These are phyloP conservation scores for Xyrauchen texanus DNA, from an alignment of 2,113 vertebrate genomes.

Conservation along the genomic window DNA sequence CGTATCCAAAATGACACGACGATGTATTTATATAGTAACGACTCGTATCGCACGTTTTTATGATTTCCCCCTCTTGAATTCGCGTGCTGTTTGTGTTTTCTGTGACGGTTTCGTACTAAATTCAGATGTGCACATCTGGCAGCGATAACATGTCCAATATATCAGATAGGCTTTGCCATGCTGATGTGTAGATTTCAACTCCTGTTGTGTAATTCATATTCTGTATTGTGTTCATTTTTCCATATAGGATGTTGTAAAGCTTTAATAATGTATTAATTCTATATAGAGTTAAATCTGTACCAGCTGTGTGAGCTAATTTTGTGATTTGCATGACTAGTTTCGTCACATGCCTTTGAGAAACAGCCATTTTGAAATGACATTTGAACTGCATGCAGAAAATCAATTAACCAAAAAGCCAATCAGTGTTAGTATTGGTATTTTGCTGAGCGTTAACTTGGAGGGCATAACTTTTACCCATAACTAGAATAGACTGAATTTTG, in stretches of 20 bases:
- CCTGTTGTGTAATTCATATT: background rate
- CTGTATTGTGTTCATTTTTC: too few species aligned
- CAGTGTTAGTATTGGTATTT: background rate
- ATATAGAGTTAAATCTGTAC: background rate
- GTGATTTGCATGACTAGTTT: too few species aligned
- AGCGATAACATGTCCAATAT: background rate
- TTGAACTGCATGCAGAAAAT: background rate
- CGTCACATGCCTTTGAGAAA: background rate
- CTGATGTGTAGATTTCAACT: background rate
- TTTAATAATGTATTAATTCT: background rate
- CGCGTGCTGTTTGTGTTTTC: background rate
- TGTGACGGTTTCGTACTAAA: background rate
- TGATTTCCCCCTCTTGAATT: background rate
- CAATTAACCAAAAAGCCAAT: background rate
- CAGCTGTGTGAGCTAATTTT: too few species aligned
- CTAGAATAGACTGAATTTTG: background rate
- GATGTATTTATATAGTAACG: background rate
- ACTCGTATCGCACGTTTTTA: background rate
- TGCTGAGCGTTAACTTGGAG: too few species aligned
- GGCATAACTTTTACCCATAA: background rate
- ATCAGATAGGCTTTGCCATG: conserved; percentile 1
- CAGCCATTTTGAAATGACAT: conserved; percentile 3
- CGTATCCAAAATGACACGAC: background rate
- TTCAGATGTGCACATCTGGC: background rate
- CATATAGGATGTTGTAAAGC: background rate